phyloP scores from a whole-genome alignment of 2,888 invertebrate genomes.

The Ephialtes manifestator region DNA sequence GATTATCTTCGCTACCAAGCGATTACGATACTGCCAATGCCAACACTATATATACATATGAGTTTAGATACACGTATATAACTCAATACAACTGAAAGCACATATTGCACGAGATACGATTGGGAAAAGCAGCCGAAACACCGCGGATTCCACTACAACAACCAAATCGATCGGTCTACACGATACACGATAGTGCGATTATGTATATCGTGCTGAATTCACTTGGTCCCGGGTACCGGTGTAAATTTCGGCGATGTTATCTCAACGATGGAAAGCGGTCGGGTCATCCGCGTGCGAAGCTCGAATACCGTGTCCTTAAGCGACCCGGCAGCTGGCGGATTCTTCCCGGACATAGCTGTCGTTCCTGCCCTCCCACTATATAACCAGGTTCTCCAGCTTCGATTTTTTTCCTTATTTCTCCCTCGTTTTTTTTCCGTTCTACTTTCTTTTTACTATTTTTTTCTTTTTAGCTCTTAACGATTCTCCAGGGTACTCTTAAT shows the following conservation, averaged over 20 bases:
- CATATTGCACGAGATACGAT: background rate
- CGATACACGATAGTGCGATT: background rate
- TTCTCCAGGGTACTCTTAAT: constrained; percentile 40
- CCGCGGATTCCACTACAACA: background rate
- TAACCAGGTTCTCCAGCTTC: background rate
- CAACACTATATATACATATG: constrained; percentile 42
- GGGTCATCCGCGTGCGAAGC: constrained; percentile 81
- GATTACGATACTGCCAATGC: constrained; percentile 34
- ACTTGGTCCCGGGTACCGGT: constrained; percentile 74
- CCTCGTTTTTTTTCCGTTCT: background rate
- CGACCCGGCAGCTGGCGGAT: constrained; percentile 59
- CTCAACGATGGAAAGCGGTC: constrained; percentile 84
- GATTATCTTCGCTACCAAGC: constrained; percentile 12
- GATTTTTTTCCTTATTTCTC: background rate
- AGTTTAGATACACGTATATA: background rate
- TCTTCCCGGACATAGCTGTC: constrained; percentile 55
- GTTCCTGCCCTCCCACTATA: background rate
- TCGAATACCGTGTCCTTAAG: constrained; percentile 82
- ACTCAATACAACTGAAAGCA: background rate
- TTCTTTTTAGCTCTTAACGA: constrained; percentile 30
- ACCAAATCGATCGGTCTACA: background rate
- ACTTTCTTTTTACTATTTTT: background rate
- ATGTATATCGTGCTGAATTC: background rate
- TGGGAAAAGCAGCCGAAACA: background rate
- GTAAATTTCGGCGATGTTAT: constrained; percentile 78